Conservation (phyloP, 1,140 invertebrate species). For the Drosophila parabipectinata region DNA sequence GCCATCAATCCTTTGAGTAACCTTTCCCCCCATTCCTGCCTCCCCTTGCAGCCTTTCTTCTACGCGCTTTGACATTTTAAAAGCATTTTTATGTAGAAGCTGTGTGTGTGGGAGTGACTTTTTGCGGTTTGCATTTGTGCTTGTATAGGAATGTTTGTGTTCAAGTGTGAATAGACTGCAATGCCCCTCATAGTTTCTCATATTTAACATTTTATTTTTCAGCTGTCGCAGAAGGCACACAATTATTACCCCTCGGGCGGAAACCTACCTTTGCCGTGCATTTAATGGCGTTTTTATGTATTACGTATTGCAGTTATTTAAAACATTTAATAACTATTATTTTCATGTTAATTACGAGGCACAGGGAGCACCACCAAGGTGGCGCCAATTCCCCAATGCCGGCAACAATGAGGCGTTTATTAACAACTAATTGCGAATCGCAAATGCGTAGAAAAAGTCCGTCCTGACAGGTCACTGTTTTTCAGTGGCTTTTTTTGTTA, state of each 20-base stretch:
- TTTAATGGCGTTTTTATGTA: slow-evolving; percentile 43
- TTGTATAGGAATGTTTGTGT: slow-evolving; percentile 26
- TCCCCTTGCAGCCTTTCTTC: slow-evolving; percentile 44
- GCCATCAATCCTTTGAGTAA: slow-evolving; percentile 75
- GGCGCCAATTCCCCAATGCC: slow-evolving; percentile 7
- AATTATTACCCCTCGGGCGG: no score
- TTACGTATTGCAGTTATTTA: slow-evolving; percentile 64
- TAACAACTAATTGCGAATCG: slow-evolving; percentile 53
- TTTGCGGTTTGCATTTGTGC: slow-evolving; percentile 56
- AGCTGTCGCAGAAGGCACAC: slow-evolving; percentile 2
- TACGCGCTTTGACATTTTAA: slow-evolving; percentile 81
- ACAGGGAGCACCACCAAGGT: not conserved
- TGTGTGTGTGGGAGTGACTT: slow-evolving; percentile 49
- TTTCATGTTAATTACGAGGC: slow-evolving; percentile 62
- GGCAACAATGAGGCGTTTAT: slow-evolving; percentile 41
- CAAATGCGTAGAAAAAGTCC: slow-evolving; percentile 27
- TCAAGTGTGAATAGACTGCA: slow-evolving; percentile 50
- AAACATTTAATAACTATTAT: slow-evolving; percentile 73
- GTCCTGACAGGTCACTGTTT: slow-evolving; percentile 19
- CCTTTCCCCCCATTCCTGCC: not conserved
- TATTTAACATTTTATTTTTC: slow-evolving; percentile 32
- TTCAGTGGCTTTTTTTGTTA: slow-evolving; percentile 35
- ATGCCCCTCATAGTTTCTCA: slow-evolving; percentile 29
- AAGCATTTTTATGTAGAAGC: slow-evolving; percentile 74
- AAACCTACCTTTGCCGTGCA: slow-evolving; percentile 1